Evolutionary conservation across 2,888 invertebrate genomes (phyloP).

Genomic region (Leptopilina myrica): DNA sequence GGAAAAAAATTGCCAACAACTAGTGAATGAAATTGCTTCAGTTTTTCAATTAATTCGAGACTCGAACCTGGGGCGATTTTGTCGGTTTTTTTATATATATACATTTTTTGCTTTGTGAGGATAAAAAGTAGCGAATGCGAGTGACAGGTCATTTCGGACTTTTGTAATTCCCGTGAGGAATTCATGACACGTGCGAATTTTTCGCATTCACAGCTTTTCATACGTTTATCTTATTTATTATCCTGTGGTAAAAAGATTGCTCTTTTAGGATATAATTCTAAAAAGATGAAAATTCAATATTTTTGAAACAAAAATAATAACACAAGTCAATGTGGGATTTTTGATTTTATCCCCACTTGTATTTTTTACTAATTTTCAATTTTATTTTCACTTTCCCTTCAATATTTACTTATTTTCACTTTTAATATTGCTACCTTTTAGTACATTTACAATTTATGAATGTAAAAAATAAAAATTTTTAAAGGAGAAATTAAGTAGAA

Average conservation of each 20-base stretch:
- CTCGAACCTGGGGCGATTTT: conserved; percentile 48
- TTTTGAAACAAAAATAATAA: background rate
- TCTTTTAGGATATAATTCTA: background rate
- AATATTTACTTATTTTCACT: too few relatives aligned
- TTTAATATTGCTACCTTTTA: too few relatives aligned
- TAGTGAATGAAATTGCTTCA: conserved; percentile 65
- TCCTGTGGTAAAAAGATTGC: background rate
- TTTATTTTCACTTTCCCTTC: too few relatives aligned
- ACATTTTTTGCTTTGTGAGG: conserved; percentile 40
- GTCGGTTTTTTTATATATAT: too few relatives aligned
- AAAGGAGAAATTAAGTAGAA: too few relatives aligned
- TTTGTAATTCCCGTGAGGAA: conserved; percentile 47
- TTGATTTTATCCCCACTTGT: too few relatives aligned
- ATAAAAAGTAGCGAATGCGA: conserved; percentile 57
- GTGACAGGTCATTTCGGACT: conserved; percentile 62
- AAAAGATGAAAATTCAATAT: background rate
- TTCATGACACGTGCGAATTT: conserved; percentile 24
- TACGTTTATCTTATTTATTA: conserved; percentile 26
- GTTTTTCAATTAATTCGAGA: conserved; percentile 69
- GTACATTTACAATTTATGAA: too few relatives aligned
- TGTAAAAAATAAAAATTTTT: too few relatives aligned
- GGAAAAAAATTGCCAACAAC: conserved; percentile 34
- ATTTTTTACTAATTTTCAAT: too few relatives aligned
- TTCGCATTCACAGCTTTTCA: background rate
- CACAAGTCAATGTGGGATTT: too few relatives aligned